A percentile compares a stretch with the other conserved stretches of the same genome.
These are phyloP conservation scores for Folsomia candida DNA, from an alignment of 2,888 invertebrate genomes.

Conservation along the genomic window DNA sequence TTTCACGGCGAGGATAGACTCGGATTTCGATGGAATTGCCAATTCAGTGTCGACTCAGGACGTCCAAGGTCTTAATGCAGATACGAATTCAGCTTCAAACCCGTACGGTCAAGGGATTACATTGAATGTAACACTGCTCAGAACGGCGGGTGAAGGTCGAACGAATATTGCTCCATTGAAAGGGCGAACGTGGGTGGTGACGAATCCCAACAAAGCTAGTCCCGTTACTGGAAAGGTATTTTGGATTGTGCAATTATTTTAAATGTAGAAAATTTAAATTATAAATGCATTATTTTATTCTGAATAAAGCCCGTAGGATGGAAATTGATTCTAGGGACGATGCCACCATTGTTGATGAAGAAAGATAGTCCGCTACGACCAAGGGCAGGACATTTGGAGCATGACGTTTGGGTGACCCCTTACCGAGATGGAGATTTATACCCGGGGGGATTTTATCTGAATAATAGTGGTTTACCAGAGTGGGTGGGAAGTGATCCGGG, in stretches of 20 bases:
- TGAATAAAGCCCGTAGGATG: conserved; percentile 9
- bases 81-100: conserved; percentile 22
- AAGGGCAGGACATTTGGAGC: conserved; percentile 11
- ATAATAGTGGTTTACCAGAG: not conserved
- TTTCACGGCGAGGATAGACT: conserved; percentile 24
- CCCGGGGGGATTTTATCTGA: not conserved
- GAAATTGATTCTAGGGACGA: conserved; percentile 17
- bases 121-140: not conserved
- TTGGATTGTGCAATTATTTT: too few species aligned
- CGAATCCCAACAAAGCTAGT: conserved; percentile 14
- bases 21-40: conserved; percentile 29
- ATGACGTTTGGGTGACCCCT: conserved; percentile 12
- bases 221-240: conserved; percentile 4
- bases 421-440: conserved; percentile 4
- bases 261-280: too few species aligned
- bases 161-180: conserved; percentile 15
- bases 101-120: conserved; percentile 33
- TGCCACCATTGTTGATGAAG: conserved; percentile 15
- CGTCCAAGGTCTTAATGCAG: conserved; percentile 8
- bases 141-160: conserved; percentile 21
- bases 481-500: not conserved
- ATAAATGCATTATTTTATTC: too few species aligned
- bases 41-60: conserved; percentile 27
- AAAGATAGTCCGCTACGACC: conserved; percentile 17
- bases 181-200: conserved; percentile 26